These are phyloP conservation scores for Laticauda colubrina DNA, from an alignment of 2,113 vertebrate genomes.

Conservation along the genomic window DNA sequence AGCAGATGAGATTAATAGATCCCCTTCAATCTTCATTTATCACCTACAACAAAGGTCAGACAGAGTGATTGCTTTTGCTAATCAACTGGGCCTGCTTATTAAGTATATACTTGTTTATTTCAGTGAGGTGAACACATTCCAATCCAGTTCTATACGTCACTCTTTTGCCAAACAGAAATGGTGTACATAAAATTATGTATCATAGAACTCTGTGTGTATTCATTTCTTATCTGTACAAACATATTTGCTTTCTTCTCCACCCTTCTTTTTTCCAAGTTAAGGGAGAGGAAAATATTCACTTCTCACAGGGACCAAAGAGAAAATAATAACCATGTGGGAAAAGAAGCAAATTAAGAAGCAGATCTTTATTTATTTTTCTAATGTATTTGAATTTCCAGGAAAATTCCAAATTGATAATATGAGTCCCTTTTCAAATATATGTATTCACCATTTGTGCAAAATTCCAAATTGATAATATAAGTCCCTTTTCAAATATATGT, in stretches of 20 bases:
- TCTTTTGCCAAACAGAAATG: slow-evolving; percentile 26
- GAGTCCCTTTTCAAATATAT: neutral
- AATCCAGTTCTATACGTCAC: accelerated
- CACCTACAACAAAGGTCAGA: neutral
- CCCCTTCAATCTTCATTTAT: slow-evolving; percentile 32
- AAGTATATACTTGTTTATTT: slow-evolving; percentile 26
- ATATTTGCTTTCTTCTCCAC: neutral
- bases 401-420: neutral
- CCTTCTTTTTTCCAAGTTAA: neutral
- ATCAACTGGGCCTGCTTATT: slow-evolving; percentile 46
- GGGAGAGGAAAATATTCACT: slow-evolving; percentile 34
- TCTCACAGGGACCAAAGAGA: neutral
- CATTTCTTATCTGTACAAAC: slow-evolving; percentile 60
- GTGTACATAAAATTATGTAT: slow-evolving; percentile 33
- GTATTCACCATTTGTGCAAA: accelerated
- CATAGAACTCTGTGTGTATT: neutral
- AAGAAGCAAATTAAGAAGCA: neutral
- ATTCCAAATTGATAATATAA: neutral
- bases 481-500: neutral
- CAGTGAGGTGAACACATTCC: slow-evolving; percentile 19
- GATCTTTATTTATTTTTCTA: neutral
- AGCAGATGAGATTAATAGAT: accelerated
- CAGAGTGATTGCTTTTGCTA: slow-evolving; percentile 33
- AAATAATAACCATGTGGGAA: slow-evolving; percentile 7
- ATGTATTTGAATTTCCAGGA: neutral